Conservation (phyloP, 2,113 vertebrate genomes). For the Rhinogobius similis region DNA sequence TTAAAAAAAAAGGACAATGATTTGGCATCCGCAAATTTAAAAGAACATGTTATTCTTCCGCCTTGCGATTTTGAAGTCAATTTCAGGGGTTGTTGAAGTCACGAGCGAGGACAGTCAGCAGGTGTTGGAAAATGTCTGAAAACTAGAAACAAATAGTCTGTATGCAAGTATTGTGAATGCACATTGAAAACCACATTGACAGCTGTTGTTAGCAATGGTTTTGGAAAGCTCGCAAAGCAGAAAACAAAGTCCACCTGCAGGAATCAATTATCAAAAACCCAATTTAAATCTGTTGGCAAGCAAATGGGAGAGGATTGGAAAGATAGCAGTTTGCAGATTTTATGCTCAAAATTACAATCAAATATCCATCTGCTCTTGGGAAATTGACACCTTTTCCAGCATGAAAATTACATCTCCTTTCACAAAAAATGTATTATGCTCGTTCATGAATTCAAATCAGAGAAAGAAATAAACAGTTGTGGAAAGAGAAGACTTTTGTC, state of each 20-base stretch:
- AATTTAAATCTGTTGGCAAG: neutral
- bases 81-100: neutral
- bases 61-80: neutral
- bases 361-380: neutral
- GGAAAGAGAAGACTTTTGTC: no score
- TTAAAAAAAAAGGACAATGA: constrained; percentile 2
- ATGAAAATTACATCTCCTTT: no score
- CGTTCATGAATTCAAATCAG: no score
- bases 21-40: neutral
- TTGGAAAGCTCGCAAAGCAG: neutral
- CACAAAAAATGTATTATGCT: no score
- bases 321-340: neutral
- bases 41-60: neutral
- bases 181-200: neutral
- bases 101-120: neutral
- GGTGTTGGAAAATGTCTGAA: neutral
- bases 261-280: neutral
- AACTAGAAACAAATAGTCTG: neutral
- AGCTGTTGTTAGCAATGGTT: neutral
- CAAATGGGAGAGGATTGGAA: neutral
- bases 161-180: neutral
- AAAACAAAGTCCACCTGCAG: neutral
- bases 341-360: neutral
- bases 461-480: no score
- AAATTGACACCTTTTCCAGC: neutral